These are phyloP conservation scores for Himantopus leucocephalus DNA, from an alignment of 2,113 vertebrate genomes.

Conservation along the genomic window DNA sequence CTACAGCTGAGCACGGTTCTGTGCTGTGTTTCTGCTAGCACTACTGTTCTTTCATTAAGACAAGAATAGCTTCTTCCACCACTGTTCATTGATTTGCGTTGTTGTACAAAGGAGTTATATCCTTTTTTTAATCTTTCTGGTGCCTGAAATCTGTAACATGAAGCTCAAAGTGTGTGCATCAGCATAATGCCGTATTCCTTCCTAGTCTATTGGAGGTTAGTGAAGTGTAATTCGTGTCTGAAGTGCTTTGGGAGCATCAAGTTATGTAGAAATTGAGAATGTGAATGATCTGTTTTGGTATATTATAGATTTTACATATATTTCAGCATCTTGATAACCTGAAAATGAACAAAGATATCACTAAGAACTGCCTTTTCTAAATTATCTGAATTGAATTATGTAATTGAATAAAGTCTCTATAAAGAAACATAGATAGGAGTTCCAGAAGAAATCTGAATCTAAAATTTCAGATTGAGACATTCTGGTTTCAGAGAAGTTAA, in stretches of 20 bases:
- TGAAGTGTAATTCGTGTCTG: background rate
- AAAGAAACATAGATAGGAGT: background rate
- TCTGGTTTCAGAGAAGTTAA: background rate
- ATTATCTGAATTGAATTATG: background rate
- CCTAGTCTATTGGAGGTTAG: background rate
- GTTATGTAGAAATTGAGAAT: background rate
- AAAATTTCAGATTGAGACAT: background rate
- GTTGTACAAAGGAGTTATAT: background rate
- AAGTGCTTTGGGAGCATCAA: background rate
- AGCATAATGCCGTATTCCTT: background rate
- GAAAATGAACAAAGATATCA: background rate
- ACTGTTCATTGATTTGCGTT: background rate
- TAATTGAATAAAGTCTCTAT: background rate
- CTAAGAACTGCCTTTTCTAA: background rate
- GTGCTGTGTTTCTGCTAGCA: background rate
- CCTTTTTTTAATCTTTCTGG: background rate
- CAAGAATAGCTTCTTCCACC: background rate
- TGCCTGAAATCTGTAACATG: background rate
- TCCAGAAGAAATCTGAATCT: background rate
- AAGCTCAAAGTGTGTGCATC: background rate
- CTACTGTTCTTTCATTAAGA: background rate
- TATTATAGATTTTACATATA: background rate
- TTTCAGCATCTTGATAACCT: background rate
- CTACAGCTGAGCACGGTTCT: background rate
- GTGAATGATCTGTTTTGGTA: background rate